Evolutionary conservation across 2,888 invertebrate species (phyloP).

Genomic region (Arge pagana): DNA sequence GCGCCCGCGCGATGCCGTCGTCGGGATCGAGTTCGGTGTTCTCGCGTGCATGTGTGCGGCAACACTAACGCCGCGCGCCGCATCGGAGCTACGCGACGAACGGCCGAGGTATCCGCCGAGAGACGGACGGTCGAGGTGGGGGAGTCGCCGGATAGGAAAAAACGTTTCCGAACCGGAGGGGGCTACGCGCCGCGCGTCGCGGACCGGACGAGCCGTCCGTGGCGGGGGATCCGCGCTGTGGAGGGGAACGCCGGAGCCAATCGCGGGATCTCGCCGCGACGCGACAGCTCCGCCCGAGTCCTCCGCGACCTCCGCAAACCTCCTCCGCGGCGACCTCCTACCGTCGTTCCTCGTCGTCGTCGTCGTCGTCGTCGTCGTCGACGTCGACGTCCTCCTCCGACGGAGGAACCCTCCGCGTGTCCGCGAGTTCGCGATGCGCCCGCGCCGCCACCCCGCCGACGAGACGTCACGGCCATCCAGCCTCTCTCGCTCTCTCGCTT

Average conservation of each 20-base stretch:
- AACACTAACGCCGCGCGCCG: conserved; percentile 51
- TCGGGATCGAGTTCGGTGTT: conserved; percentile 10
- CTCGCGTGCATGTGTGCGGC: conserved; percentile 54
- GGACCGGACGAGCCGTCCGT: not conserved
- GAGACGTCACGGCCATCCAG: not conserved
- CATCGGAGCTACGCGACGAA: conserved; percentile 44
- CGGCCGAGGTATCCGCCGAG: conserved; percentile 38
- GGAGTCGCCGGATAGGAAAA: conserved; percentile 41
- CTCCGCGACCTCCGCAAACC: conserved; percentile 18
- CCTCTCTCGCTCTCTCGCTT: too few relatives aligned
- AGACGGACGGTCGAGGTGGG: conserved; percentile 50
- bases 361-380: conserved; percentile 11
- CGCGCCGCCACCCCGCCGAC: not conserved
- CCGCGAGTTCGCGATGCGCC: conserved; percentile 3
- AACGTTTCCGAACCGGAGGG: conserved; percentile 26
- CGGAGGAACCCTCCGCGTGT: conserved; percentile 2
- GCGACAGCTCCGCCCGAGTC: conserved; percentile 43
- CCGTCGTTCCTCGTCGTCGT: conserved; percentile 17
- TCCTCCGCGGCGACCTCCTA: too few relatives aligned
- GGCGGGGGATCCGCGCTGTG: conserved; percentile 29
- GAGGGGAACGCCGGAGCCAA: conserved; percentile 54
- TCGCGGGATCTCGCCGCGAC: conserved; percentile 46
- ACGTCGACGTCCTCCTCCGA: conserved; percentile 5
- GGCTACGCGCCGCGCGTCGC: not conserved
- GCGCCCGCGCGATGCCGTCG: conserved; percentile 21